phyloP scores from a whole-genome alignment of 1,140 invertebrate species.

The Muscidifurax raptorellus region DNA sequence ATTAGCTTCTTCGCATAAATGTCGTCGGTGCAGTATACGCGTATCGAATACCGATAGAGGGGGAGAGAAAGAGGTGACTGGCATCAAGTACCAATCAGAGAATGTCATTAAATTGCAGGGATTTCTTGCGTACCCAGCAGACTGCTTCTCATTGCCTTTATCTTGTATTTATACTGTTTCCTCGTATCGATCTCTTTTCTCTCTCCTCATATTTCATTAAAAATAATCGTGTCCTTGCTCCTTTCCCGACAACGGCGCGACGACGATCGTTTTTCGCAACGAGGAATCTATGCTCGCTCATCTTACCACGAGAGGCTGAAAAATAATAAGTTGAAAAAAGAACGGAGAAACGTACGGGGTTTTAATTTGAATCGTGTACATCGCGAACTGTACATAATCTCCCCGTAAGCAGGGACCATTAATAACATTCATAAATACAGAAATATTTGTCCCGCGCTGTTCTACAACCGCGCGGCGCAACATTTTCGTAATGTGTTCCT shows the following conservation, averaged over 20 bases:
- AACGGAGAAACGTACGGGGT: neutral
- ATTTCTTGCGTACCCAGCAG: constrained; percentile 43
- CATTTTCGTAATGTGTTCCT: constrained; percentile 25
- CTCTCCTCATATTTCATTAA: constrained; percentile 35
- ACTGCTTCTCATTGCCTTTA: constrained; percentile 26
- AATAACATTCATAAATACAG: constrained; percentile 50
- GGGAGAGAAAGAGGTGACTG: constrained; percentile 25
- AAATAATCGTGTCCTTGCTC: constrained; percentile 11
- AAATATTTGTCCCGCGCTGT: constrained; percentile 44
- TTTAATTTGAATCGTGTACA: constrained; percentile 26
- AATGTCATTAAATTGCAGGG: constrained; percentile 48
- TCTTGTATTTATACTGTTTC: constrained; percentile 1
- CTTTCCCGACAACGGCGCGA: neutral
- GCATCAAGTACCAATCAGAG: constrained; percentile 45
- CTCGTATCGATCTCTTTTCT: constrained; percentile 23
- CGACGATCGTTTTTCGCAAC: neutral
- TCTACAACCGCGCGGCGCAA: neutral
- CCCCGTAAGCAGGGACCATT: constrained; percentile 31
- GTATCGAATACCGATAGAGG: constrained; percentile 33
- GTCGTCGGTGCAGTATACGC: neutral
- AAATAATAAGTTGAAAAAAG: neutral
- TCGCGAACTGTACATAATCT: neutral
- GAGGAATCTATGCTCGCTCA: neutral
- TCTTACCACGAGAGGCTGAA: neutral
- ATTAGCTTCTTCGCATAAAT: constrained; percentile 38